These are phyloP conservation scores for Molossus molossus DNA, from an alignment of 2,797 vertebrate species.

Conservation along the genomic window DNA sequence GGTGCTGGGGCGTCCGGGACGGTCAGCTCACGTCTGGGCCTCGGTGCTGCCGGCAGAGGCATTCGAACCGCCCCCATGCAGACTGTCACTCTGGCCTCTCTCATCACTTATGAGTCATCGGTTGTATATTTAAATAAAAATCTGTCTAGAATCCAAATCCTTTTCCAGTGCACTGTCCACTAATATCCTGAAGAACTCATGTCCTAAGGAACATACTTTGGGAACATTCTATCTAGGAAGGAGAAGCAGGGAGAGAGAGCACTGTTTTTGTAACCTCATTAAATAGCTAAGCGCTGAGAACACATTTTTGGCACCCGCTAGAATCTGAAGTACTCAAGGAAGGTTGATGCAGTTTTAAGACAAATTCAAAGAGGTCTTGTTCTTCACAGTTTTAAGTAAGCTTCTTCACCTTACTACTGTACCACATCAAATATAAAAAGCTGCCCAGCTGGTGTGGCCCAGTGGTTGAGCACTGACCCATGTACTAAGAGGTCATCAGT, in stretches of 20 bases:
- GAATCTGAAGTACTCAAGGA: neutral
- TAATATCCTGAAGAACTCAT: neutral
- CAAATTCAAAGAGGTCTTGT: constrained; percentile 31
- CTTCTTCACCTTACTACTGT: neutral
- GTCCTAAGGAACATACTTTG: neutral
- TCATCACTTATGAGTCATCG: neutral
- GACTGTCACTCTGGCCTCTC: neutral
- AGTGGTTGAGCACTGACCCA: too few species aligned
- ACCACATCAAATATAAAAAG: neutral
- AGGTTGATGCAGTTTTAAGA: neutral
- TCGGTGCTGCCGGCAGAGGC: neutral
- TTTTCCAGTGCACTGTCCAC: neutral
- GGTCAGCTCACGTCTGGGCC: neutral
- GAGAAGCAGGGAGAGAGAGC: neutral
- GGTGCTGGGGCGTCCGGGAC: neutral
- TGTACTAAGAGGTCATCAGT: too few species aligned
- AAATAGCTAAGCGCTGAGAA: neutral
- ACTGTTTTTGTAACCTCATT: constrained; percentile 32
- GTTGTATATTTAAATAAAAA: constrained; percentile 10
- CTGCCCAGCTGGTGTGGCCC: too few species aligned
- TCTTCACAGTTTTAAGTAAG: constrained; percentile 27
- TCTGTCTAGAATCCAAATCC: neutral
- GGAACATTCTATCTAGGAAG: neutral
- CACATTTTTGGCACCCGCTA: neutral
- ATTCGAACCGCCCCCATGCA: neutral